Percentiles rank a stretch among this genome's conserved stretches.
These are phyloP conservation scores for Drosophila rellima DNA, from an alignment of 2,888 invertebrate genomes.

Conservation along the genomic window DNA sequence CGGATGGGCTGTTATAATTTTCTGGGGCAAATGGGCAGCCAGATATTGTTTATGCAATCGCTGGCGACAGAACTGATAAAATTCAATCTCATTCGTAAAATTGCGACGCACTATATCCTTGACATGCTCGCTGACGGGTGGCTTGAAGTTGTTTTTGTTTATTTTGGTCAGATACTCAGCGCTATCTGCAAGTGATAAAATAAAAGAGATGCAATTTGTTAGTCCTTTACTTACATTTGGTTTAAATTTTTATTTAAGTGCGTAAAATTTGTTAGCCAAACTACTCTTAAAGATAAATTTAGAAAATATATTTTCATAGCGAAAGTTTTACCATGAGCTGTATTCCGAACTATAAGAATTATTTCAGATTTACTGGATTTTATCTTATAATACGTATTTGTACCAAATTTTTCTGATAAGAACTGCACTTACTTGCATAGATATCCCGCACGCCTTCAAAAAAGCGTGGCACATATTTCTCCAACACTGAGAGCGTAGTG, in stretches of 20 bases:
- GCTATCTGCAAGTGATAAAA: slow-evolving; percentile 87
- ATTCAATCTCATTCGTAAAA: slow-evolving; percentile 95
- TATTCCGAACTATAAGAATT: too few species aligned
- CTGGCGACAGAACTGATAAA: slow-evolving; percentile 95
- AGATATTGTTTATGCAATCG: slow-evolving; percentile 92
- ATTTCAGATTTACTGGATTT: too few species aligned
- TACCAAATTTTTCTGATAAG: background rate
- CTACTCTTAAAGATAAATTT: background rate
- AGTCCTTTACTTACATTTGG: background rate
- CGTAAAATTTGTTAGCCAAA: background rate
- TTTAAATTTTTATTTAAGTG: background rate
- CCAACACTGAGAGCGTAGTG: slow-evolving; percentile 93
- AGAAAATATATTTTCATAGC: background rate
- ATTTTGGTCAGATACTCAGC: slow-evolving; percentile 92
- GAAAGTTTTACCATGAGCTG: too few species aligned
- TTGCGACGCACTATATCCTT: slow-evolving; percentile 94
- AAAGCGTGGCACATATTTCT: slow-evolving; percentile 93
- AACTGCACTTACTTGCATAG: slow-evolving; percentile 91
- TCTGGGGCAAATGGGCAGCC: slow-evolving; percentile 88
- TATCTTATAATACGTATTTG: too few species aligned
- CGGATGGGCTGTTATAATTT: slow-evolving; percentile 66
- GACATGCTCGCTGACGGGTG: slow-evolving; percentile 93
- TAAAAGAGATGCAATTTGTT: background rate
- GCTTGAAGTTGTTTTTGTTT: slow-evolving; percentile 94
- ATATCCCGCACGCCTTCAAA: slow-evolving; percentile 92